Conservation (phyloP, 2,113 vertebrate species). For the Pachyramphus minor region DNA sequence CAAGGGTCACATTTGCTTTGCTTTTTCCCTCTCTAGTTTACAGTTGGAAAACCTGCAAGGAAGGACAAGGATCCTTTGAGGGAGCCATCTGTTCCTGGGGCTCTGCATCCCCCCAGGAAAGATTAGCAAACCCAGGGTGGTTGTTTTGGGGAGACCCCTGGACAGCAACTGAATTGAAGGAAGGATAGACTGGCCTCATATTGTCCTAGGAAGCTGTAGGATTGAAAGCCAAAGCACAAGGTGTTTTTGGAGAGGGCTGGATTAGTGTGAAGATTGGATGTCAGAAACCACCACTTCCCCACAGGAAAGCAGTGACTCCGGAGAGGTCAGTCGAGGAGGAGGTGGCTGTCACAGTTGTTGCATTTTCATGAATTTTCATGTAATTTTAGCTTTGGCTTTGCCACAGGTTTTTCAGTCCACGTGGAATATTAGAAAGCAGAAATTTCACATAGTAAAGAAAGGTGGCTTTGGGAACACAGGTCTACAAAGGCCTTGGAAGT, state of each 20-base stretch:
- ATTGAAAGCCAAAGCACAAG: background rate
- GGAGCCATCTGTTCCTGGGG: background rate
- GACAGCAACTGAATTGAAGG: background rate
- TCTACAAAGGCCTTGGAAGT: background rate
- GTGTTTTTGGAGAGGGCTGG: background rate
- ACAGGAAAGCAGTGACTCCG: background rate
- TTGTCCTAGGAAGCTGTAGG: background rate
- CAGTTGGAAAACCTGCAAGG: background rate
- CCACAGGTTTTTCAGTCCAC: background rate
- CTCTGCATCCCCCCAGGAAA: background rate
- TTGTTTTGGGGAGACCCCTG: background rate
- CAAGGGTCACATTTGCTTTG: background rate
- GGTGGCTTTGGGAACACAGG: background rate
- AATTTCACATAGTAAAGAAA: background rate
- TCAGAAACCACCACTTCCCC: background rate
- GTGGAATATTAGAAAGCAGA: background rate
- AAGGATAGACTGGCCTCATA: background rate
- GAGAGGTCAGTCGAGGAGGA: background rate
- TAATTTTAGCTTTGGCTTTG: background rate
- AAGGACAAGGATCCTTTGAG: constrained; percentile 20
- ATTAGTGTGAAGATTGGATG: fast-evolving
- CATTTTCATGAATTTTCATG: background rate
- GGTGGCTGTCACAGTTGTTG: background rate
- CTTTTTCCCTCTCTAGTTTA: background rate
- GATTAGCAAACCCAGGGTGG: background rate